Conservation (phyloP, 2,113 vertebrate genomes). For the Plecturocebus donacophilus region DNA sequence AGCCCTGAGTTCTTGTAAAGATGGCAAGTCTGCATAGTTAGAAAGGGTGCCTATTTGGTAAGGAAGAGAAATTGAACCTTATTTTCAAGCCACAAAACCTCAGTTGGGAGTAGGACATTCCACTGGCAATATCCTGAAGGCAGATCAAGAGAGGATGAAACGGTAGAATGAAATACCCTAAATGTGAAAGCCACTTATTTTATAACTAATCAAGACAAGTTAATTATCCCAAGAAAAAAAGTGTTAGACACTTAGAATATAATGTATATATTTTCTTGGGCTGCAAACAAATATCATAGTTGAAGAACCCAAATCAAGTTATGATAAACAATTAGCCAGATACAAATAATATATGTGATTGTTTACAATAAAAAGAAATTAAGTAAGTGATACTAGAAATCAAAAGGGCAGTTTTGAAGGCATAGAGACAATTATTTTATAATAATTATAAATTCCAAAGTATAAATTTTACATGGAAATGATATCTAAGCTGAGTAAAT, state of each 20-base stretch:
- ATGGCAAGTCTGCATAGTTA: not conserved
- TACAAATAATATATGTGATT: not conserved
- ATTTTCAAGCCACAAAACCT: not conserved
- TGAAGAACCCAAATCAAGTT: slow-evolving; percentile 12
- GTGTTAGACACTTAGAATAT: not conserved
- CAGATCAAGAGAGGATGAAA: not conserved
- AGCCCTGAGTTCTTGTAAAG: not conserved
- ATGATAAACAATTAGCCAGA: slow-evolving; percentile 25
- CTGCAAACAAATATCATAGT: not conserved
- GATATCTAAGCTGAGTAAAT: not conserved
- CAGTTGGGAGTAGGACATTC: not conserved
- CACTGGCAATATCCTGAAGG: not conserved
- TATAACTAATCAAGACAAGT: slow-evolving; percentile 37
- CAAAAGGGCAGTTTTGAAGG: not conserved
- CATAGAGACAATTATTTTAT: slow-evolving; percentile 5
- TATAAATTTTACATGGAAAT: not conserved
- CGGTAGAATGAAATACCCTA: not conserved
- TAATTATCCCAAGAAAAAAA: not conserved
- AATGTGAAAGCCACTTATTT: slow-evolving; percentile 38
- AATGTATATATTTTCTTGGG: not conserved
- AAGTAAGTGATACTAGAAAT: slow-evolving; percentile 6
- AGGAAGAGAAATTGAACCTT: not conserved
- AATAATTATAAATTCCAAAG: slow-evolving; percentile 33
- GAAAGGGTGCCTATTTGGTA: not conserved
- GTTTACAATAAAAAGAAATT: slow-evolving; percentile 6